Base-by-base conservation (phyloP, 1,140 invertebrate species). In the Bombus terrestris region DNA sequence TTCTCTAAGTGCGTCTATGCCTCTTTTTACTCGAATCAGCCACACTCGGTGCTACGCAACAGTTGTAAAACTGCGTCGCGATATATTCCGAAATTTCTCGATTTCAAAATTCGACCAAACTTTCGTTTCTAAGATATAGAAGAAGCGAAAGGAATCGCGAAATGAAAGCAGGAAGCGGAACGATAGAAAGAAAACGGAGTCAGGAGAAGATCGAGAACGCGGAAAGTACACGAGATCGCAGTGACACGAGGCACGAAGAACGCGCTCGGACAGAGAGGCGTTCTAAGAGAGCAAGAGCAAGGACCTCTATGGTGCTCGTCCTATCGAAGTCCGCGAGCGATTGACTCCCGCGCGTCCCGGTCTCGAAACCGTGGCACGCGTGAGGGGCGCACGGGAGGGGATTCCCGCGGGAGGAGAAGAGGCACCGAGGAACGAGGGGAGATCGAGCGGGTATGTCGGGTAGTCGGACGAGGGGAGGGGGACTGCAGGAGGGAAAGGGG, bases 281-380 rank as follows among this genome's bases (percentile, higher is more conserved):
- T 37, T 62, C 43, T 13, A 57, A 57, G 68, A 85, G 71, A 69
- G 71, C 79, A 76, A 79, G 77, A 84, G 88, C 71, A 86, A 77
- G 77, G 83, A 89, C 76, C 79, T n/a, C 59, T 71, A 22, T 73
- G 79, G 66, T 92, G 88, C 43, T 92, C 92, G 93, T 89, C 92
- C 92, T 92, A 85, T 92, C 93, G 88, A 92, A 92, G 93, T 93
- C 92, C 93, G 93, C 93, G 93, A 94, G 93, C 94, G 93, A 95
- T 95, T 94, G 94, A 94, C 93, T 94, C 91, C 92, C 92, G 92
- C 93, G 91, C 92, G 92, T 92, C 92, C 89, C 90, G 90, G 89
- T 83, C 90, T 91, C 43, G 88, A 87, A 84, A 83, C 86, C 89
- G 88, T 91, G 94, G 92, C 94, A 94, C 94, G 94, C 93, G 94